These are phyloP conservation scores for Polydrusus cervinus DNA, from an alignment of 2,888 invertebrate genomes.

Conservation along the genomic window DNA sequence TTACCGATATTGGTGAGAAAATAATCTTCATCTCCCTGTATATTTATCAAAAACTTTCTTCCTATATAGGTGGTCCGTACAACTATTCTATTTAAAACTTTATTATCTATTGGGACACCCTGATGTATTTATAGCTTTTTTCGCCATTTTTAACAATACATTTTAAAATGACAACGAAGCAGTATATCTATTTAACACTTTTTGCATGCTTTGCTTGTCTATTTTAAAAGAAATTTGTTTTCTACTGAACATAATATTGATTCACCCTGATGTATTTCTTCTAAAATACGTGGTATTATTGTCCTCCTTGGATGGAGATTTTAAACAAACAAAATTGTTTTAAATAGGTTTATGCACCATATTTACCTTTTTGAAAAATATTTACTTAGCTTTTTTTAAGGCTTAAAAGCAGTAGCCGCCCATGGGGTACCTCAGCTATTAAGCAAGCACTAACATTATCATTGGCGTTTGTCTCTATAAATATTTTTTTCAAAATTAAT, in stretches of 20 bases:
- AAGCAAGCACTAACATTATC: no score
- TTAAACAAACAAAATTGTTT: constrained; percentile 21
- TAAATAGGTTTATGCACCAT: constrained; percentile 14
- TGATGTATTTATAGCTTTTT: no score
- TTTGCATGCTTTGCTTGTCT: not conserved
- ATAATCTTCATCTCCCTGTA: no score
- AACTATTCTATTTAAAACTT: no score
- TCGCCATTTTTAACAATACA: not conserved
- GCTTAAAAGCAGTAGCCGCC: constrained; percentile 1
- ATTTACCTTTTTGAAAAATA: constrained; percentile 20
- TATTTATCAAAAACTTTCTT: no score
- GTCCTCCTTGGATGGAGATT: constrained; percentile 44
- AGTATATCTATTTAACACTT: not conserved
- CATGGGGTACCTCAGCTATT: no score
- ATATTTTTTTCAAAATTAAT: no score
- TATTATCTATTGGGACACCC: no score
- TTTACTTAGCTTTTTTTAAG: constrained; percentile 25
- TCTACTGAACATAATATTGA: not conserved
- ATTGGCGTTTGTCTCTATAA: no score
- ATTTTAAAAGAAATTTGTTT: not conserved
- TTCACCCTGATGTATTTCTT: constrained; percentile 30
- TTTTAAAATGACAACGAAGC: not conserved
- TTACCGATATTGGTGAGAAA: no score
- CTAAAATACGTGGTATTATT: constrained; percentile 28
- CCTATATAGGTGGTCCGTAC: no score